Evolutionary conservation across 2,888 invertebrate species (phyloP).

Genomic region (Cephus spinipes): DNA sequence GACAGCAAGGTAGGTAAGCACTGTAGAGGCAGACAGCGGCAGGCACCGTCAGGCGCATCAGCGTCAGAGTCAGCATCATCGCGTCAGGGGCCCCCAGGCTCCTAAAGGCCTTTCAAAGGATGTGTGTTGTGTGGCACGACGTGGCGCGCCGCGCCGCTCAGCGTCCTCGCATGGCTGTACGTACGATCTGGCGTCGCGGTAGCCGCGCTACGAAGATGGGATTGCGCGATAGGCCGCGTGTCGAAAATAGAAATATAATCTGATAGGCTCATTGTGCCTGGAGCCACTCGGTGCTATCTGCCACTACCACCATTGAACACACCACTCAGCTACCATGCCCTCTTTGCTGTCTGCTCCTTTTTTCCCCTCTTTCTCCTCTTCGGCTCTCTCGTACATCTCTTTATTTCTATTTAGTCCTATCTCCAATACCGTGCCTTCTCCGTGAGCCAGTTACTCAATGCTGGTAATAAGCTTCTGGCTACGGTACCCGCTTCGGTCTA

Average conservation of each 20-base stretch:
- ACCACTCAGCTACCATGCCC: conserved; percentile 27
- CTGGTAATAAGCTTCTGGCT: neutral
- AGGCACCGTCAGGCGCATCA: conserved; percentile 29
- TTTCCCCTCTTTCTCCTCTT: conserved; percentile 13
- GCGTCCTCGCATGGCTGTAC: conserved; percentile 1
- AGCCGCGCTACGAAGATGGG: conserved; percentile 60
- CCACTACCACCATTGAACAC: conserved; percentile 52
- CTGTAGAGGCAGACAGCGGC: conserved; percentile 16
- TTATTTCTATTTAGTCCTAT: neutral
- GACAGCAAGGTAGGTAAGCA: neutral
- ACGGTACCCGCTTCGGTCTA: neutral
- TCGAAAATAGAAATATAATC: conserved; percentile 67
- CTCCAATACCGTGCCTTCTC: neutral
- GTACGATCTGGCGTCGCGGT: conserved; percentile 40
- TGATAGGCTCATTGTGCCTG: conserved; percentile 65
- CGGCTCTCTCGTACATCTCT: conserved; percentile 1
- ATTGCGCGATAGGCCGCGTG: conserved; percentile 64
- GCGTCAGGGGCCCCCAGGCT: conserved; percentile 31
- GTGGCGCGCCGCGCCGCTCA: conserved; percentile 4
- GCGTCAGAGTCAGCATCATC: conserved; percentile 31
- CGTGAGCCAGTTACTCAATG: neutral
- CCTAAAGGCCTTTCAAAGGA: conserved; percentile 10
- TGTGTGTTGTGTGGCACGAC: neutral
- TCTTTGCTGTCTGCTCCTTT: conserved; percentile 29
- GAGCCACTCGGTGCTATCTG: conserved; percentile 60